Percentiles rank a stretch among this genome's conserved stretches.
phyloP scores from a whole-genome alignment of 2,797 vertebrate species.

The Takifugu ocellatus region DNA sequence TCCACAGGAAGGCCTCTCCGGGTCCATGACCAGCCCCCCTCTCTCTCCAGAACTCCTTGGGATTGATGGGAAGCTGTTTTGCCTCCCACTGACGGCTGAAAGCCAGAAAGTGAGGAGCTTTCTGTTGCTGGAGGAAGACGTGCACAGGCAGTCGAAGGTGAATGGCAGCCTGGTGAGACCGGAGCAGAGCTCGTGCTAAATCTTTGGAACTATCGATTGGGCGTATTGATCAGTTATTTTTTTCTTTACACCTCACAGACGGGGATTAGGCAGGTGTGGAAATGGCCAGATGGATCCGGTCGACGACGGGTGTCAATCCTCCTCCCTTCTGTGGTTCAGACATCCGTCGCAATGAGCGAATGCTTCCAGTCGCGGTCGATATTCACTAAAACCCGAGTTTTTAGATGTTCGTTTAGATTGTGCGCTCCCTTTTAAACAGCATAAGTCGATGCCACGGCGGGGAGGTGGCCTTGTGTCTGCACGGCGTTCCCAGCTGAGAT shows the following conservation, averaged over 20 bases:
- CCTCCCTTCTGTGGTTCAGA: constrained; percentile 26
- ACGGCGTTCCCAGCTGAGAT: no score
- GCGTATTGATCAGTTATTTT: constrained; percentile 61
- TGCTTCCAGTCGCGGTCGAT: neutral
- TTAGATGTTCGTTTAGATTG: constrained; percentile 23
- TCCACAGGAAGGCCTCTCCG: constrained; percentile 45
- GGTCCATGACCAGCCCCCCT: constrained; percentile 26
- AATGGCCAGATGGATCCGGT: constrained; percentile 62
- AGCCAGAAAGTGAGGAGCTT: constrained; percentile 50
- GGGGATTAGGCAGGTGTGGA: constrained; percentile 40
- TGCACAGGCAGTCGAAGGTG: constrained; percentile 41
- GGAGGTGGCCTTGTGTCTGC: no score
- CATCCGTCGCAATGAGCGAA: constrained; percentile 34
- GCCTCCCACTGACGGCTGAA: constrained; percentile 37
- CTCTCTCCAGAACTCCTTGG: constrained; percentile 45
- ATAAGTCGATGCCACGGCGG: neutral
- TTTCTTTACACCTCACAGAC: constrained; percentile 28
- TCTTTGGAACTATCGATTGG: constrained; percentile 62
- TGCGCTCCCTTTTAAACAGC: no score
- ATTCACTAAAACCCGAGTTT: constrained; percentile 7
- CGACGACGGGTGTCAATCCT: constrained; percentile 63
- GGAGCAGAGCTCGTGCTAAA: constrained; percentile 54
- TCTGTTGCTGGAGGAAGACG: constrained; percentile 53
- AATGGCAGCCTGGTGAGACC: constrained; percentile 64
- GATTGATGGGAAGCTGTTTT: constrained; percentile 42